Evolutionary conservation across 2,797 vertebrate species (phyloP), one percentile per base, ranked within the genome.

Genomic region (Tapera naevia): DNA sequence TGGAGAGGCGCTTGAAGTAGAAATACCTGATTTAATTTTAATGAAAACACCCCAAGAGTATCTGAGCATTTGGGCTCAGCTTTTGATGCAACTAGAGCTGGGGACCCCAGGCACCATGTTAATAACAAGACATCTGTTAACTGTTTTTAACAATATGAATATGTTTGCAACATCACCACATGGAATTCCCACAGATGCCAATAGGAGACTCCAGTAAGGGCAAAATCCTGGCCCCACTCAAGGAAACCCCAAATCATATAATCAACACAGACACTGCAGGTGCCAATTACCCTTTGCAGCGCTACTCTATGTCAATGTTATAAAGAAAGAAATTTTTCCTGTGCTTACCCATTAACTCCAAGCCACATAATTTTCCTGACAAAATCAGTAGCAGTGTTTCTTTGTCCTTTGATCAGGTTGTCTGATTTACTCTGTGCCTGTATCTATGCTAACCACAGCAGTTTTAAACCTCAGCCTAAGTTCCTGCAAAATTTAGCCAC

Each of bases 401-500:
- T 88, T 82, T 86, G 37, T 79, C 85, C 73, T 93, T 90, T 85
- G 82, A 86, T 91, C 74, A 51, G 39, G 43, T 48, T 2, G 1
- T 73, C 64, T 86, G 73, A 94, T 93, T 91, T 70, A 65, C 39
- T 81, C 58, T 50, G 13, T 60, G 76, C 62, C 85, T 81, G n/a
- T 69, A n/a, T 71, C 86, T 91, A 5, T 60, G 57, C 86, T 85
- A 93, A 88, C 76, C 78, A 54, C 71, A 85, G 78, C 56, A 10
- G 2, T 75, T 92, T 93, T 62, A 82, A 90, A 87, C 61, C 69
- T 88, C 91, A 88, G 72, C 54, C 70, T 32, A 56, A 87, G 71
- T 74, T 90, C 86, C 86, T 88, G 88, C 69, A 93, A 65, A 88
- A 95, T 62, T 78, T 71, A 81, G 89, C 69, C 82, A 56, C 87